Base-by-base conservation (phyloP, 1,140 invertebrate genomes). In the Idris sp. region DNA sequence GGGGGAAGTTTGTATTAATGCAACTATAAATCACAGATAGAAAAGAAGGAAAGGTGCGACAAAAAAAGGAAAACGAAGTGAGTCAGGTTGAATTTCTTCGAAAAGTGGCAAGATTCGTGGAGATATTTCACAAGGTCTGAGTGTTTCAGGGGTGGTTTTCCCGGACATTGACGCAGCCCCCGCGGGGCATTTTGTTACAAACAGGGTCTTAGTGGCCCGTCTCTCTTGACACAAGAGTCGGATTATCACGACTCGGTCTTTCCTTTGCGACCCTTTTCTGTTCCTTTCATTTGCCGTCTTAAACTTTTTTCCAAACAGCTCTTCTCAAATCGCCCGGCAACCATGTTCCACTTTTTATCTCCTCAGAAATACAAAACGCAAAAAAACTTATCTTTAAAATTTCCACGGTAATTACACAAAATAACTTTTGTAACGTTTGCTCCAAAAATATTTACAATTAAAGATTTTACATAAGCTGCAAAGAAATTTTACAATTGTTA, bases 151-250 rank as follows among this genome's bases (percentile, higher is more conserved):
- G 10, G 4, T 15, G 26, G 36, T 48, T 81, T 79, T 79, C 28
- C 65, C 78, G 76, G 79, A 85, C 83, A 81, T 86, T 85, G 84
- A 86, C 83, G 78, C 71, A 79, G 76, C 80, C 85, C 84, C 81
- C 85, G 78, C 76, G 83, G 82, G 85, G 79, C 82, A 85, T 84
- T 85, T 85, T 79, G 75, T 79, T 77, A 44, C n/a, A n/a, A n/a
- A n/a, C n/a, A n/a, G n/a, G n/a, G n/a, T 38, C 49, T 26, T 26
- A 16, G n/a, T n/a, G n/a, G 53, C 48, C 74, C 74, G 73, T 80
- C 43, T 46, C 71, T 61, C 71, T 76, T 75, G 51, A 75, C 64
- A 43, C 72, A 79, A 78, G 74, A 78, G 61, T 67, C 49, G 44
- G 51, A 33, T 30, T 31, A 56, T 43, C 56, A 35, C 35, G 25